These are phyloP conservation scores for Phenganax stokvisi DNA, from an alignment of 92 coral and sea anemone genomes.

Conservation along the genomic window DNA sequence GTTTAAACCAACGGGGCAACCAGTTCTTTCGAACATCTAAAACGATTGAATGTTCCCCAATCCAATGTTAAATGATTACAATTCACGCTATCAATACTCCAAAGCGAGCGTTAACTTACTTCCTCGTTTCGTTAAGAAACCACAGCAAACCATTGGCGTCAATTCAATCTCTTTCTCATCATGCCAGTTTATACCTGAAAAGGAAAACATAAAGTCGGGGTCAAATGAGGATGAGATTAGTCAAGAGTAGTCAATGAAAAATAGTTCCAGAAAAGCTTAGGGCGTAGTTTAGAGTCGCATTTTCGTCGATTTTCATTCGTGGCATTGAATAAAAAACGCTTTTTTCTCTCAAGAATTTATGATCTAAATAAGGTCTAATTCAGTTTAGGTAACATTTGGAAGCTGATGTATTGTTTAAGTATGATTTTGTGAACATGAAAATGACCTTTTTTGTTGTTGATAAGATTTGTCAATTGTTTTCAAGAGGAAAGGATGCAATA, in stretches of 20 bases:
- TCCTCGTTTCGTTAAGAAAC: constrained; percentile 87
- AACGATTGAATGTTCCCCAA: background rate
- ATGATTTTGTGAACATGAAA: no score
- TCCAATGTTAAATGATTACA: no score
- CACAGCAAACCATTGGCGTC: constrained; percentile 68
- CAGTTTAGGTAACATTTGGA: no score
- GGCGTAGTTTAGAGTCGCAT: background rate
- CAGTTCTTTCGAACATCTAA: constrained; percentile 89
- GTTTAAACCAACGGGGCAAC: constrained; percentile 89
- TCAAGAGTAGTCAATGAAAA: no score
- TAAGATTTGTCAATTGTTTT: no score
- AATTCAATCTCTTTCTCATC: constrained; percentile 58
- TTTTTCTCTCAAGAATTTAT: no score
- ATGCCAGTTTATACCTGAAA: constrained; percentile 52
- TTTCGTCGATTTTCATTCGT: background rate
- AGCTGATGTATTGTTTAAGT: no score
- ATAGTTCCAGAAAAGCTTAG: background rate
- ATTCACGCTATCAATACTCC: no score
- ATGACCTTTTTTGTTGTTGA: no score
- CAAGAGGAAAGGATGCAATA: no score
- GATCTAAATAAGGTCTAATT: no score
- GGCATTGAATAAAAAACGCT: no score
- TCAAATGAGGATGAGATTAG: background rate
- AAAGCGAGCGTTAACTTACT: constrained; percentile 50
- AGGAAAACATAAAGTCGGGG: background rate